phyloP scores from a whole-genome alignment of 2,797 vertebrate species.

The Microhierax caerulescens region DNA sequence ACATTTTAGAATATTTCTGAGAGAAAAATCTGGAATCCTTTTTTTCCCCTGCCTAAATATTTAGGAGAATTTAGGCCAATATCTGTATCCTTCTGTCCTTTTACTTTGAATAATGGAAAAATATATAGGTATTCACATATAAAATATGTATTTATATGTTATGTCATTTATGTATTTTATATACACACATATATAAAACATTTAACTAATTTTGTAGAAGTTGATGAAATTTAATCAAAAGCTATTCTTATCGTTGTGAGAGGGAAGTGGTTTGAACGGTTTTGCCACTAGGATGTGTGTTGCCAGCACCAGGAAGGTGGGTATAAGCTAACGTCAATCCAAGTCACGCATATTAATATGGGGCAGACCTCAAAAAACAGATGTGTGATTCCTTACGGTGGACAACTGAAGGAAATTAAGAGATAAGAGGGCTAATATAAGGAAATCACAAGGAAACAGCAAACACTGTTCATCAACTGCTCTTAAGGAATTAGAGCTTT shows the following conservation, averaged over 20 bases:
- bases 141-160: not conserved
- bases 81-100: not conserved
- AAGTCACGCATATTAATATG: not conserved
- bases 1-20: not conserved
- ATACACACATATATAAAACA: not conserved
- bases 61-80: not conserved
- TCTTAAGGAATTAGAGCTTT: not conserved
- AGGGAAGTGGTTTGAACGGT: not conserved
- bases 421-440: not conserved
- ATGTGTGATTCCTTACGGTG: not conserved
- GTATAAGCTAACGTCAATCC: not conserved
- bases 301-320: not conserved
- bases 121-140: accelerated
- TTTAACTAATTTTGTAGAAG: not conserved
- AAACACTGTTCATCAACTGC: not conserved
- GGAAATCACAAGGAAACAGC: not conserved
- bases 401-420: not conserved
- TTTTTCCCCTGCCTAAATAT: not conserved
- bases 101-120: not conserved
- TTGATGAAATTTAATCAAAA: not conserved
- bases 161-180: not conserved
- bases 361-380: not conserved
- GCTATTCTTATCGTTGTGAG: not conserved
- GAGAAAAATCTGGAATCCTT: not conserved
- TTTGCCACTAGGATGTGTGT: not conserved